Evolutionary conservation across 2,888 invertebrate genomes (phyloP), one percentile per base, ranked within the genome.

Genomic region (Thera obeliscata): DNA sequence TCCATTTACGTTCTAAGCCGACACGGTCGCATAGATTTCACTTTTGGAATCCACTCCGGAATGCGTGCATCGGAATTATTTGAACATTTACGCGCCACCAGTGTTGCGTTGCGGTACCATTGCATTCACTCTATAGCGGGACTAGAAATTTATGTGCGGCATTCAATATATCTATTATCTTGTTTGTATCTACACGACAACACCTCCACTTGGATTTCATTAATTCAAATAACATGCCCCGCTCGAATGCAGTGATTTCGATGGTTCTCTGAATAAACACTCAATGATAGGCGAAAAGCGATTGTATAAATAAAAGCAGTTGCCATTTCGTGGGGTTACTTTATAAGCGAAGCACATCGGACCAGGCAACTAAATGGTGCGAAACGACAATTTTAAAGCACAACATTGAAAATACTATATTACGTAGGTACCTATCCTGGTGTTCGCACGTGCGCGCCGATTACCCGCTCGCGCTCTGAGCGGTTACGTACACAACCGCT

Each of bases 301-400:
- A 66, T 62, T 77, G 82, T 86, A 84, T 67, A 85, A 81, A 82
- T 86, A 88, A 87, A 89, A 88, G 84, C 79, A 79, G 75, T 79
- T 75, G 79, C 79, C 80, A 85, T 89, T 90, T 85, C 80, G 85
- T 78, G 74, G 77, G 85, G 86, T 87, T 88, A 89, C 87, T 92
- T 90, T 89, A 89, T 89, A 91, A 87, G 87, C 90, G 81, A 78
- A 81, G 85, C 89, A 90, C 87, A 89, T 87, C 84, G 86, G 80
- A 78, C 77, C 80, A 78, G 84, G 83, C 81, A 82, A 84, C 83
- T 88, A 89, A 92, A 93, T 91, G 90, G 91, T 84, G 89, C 87
- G 89, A 89, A 90, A 89, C 89, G 91, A 90, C 87, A 89, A 89
- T 90, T 91, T 92, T 91, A 91, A 91, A 91, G 88, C 88, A 89